A percentile compares a stretch with the other conserved stretches of the same genome.
phyloP scores from a whole-genome alignment of 2,888 invertebrate species.

The Julus scandinavius region DNA sequence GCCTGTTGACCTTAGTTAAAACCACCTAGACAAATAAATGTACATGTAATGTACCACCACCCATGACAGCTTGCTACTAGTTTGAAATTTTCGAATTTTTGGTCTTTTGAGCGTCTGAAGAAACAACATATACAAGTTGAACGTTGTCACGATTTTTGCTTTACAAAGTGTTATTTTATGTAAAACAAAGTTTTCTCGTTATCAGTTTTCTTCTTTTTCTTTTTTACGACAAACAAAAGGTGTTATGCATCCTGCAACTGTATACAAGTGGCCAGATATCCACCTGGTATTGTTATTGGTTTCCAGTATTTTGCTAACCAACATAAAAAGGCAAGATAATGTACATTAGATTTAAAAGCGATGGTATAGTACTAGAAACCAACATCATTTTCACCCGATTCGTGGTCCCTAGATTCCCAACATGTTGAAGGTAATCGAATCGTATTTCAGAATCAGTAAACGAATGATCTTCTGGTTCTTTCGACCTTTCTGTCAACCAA shows the following conservation, averaged over 20 bases:
- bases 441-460: slow-evolving; percentile 2
- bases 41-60: background rate
- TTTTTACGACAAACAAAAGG: background rate
- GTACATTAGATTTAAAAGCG: background rate
- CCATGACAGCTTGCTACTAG: background rate
- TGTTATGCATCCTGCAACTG: background rate
- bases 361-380: background rate
- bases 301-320: background rate
- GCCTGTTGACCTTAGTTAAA: background rate
- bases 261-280: background rate
- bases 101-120: background rate
- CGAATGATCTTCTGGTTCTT: slow-evolving; percentile 37
- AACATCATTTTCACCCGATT: background rate
- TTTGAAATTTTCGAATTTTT: background rate
- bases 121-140: background rate
- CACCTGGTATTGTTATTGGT: background rate
- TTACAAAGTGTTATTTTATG: background rate
- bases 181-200: background rate
- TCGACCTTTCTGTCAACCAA: slow-evolving; percentile 16
- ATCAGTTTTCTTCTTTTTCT: background rate
- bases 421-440: slow-evolving; percentile 40
- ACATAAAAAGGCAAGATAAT: background rate
- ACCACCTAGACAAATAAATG: background rate
- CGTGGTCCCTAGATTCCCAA: background rate
- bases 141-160: background rate